Percentiles rank a stretch among this genome's conserved stretches.
These are phyloP conservation scores for Eupristina koningsbergeri DNA, from an alignment of 1,140 invertebrate species.

Conservation along the genomic window DNA sequence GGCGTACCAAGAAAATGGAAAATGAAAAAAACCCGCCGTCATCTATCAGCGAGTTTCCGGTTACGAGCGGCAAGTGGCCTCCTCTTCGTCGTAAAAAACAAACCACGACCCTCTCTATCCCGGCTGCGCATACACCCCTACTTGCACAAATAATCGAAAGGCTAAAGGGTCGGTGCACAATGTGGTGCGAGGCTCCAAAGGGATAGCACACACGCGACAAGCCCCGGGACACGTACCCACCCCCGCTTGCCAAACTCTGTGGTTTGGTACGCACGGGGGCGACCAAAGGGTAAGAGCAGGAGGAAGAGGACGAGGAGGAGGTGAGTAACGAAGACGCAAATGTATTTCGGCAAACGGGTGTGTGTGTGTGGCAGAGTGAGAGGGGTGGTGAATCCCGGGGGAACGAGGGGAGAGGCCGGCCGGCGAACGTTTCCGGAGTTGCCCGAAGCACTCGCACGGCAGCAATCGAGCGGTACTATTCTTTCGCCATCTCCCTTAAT, in stretches of 20 bases:
- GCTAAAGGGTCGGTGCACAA: slow-evolving; percentile 10
- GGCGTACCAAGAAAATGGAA: neutral
- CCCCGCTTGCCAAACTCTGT: too few species aligned
- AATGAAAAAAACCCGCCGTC: neutral
- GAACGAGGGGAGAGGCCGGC: neutral
- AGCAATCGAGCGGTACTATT: slow-evolving; percentile 64
- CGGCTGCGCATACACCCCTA: neutral
- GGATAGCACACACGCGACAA: neutral
- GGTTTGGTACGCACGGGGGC: too few species aligned
- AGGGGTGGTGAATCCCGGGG: neutral
- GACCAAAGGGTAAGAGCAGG: neutral
- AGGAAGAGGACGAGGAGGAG: neutral
- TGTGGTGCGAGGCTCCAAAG: neutral
- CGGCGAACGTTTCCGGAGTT: slow-evolving; percentile 61
- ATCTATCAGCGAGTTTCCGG: neutral
- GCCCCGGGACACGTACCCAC: neutral
- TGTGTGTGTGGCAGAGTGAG: neutral
- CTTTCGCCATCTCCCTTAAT: slow-evolving; percentile 33
- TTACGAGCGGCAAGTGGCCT: neutral
- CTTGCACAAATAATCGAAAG: slow-evolving; percentile 34
- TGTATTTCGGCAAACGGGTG: slow-evolving; percentile 10
- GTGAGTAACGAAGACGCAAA: slow-evolving; percentile 4
- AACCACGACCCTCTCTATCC: too few species aligned
- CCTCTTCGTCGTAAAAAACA: neutral
- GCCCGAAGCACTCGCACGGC: slow-evolving; percentile 60